Percentiles rank a stretch among this genome's conserved stretches.
Evolutionary conservation across 2,797 vertebrate genomes (phyloP).

Genomic region (Setipinna tenuifilis): DNA sequence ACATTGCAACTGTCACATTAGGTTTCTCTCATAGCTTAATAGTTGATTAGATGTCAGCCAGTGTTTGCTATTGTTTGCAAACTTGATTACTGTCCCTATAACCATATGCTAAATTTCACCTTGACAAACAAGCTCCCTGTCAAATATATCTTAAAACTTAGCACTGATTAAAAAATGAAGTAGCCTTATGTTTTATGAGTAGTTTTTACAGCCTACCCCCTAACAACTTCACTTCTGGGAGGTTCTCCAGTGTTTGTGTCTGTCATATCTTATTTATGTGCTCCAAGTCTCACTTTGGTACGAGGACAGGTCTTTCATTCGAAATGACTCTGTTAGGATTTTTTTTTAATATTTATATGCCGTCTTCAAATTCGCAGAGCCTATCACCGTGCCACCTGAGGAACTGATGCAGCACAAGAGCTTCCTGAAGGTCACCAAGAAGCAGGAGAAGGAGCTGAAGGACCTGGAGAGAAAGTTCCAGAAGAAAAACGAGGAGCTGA

Average conservation of each 20-base stretch:
- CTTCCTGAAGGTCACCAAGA: conserved; percentile 87
- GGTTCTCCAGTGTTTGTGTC: background rate
- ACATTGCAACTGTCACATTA: too few relatives aligned
- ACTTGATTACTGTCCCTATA: background rate
- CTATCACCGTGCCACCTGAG: conserved; percentile 76
- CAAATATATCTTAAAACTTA: background rate
- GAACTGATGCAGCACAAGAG: conserved; percentile 88
- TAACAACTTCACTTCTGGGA: background rate
- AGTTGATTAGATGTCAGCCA: background rate
- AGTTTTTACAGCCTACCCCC: background rate
- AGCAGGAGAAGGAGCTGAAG: conserved; percentile 90
- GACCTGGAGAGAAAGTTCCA: conserved; percentile 84
- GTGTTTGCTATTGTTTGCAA: background rate
- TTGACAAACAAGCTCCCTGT: background rate
- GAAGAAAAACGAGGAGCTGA: conserved; percentile 86
- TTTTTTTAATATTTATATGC: background rate
- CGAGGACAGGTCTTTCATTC: background rate
- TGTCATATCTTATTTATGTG: background rate
- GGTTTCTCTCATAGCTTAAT: too few relatives aligned
- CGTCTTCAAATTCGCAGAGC: conserved; percentile 78
- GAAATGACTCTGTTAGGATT: background rate
- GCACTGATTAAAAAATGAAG: background rate
- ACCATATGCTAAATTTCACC: background rate
- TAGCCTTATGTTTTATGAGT: background rate
- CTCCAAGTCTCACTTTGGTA: background rate